Conservation (phyloP, 2,797 vertebrate species). For the Tauraco hartlaubi region DNA sequence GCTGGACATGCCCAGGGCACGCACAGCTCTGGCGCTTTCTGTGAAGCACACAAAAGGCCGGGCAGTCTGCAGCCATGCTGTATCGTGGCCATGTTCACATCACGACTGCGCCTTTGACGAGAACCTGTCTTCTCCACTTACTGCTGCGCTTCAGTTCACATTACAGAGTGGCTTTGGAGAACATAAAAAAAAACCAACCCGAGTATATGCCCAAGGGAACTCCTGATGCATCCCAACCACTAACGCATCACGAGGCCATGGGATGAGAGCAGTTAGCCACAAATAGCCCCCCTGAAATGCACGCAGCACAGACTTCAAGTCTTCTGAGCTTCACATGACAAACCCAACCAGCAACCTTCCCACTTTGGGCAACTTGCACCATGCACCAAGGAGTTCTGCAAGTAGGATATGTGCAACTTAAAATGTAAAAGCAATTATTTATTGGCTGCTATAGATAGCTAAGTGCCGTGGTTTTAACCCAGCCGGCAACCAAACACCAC, state of each 20-base stretch:
- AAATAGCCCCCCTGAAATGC: background rate
- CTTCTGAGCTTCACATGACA: background rate
- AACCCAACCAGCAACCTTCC: background rate
- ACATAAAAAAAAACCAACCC: accelerated
- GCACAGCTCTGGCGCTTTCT: background rate
- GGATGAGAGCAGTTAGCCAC: background rate
- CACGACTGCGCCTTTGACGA: background rate
- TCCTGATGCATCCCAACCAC: background rate
- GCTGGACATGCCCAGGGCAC: background rate
- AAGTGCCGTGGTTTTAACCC: no score
- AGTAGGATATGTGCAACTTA: background rate
- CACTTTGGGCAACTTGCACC: background rate
- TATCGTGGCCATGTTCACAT: accelerated
- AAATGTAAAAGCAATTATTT: background rate
- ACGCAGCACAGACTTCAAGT: background rate
- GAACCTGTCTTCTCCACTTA: background rate
- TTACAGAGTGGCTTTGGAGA: background rate
- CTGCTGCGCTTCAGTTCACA: background rate
- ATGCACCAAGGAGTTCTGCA: background rate
- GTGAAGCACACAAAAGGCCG: background rate
- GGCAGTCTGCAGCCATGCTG: background rate
- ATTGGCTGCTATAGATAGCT: background rate
- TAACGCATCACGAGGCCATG: accelerated
- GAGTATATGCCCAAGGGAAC: background rate
- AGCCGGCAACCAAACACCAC: no score